Conservation (phyloP, 2,797 vertebrate genomes). For the Microhierax caerulescens region DNA sequence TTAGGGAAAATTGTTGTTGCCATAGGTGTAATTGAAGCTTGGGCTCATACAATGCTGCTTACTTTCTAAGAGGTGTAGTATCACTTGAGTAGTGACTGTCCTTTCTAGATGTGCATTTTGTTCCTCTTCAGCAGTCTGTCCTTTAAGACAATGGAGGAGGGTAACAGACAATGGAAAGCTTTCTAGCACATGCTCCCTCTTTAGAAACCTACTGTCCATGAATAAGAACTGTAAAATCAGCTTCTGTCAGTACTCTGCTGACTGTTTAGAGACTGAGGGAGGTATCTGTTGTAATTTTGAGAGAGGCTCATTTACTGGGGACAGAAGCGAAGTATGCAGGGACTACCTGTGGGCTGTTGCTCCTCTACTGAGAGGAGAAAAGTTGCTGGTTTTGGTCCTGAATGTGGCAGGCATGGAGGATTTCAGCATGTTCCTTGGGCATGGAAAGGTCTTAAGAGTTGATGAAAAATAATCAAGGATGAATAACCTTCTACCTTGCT, state of each 20-base stretch:
- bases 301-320: not conserved
- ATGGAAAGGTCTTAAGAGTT: not conserved
- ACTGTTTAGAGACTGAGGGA: fast-evolving
- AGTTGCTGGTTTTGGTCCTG: constrained; percentile 12
- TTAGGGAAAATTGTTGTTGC: not conserved
- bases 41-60: not conserved
- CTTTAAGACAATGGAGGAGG: not conserved
- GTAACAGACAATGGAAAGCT: not conserved
- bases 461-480: not conserved
- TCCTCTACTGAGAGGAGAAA: not conserved
- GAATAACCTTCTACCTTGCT: not conserved
- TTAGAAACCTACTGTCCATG: not conserved
- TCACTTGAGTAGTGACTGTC: not conserved
- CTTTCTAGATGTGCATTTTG: not conserved
- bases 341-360: not conserved
- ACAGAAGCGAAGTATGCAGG: not conserved
- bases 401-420: fast-evolving
- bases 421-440: not conserved
- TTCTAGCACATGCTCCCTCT: not conserved
- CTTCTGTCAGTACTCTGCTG: not conserved
- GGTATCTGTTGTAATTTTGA: not conserved
- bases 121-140: not conserved
- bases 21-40: not conserved
- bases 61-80: not conserved
- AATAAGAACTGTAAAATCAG: not conserved